A percentile compares a stretch with the other conserved stretches of the same genome.
phyloP scores from a whole-genome alignment of 2,797 vertebrate genomes.

The Lutjanus campechanus region DNA sequence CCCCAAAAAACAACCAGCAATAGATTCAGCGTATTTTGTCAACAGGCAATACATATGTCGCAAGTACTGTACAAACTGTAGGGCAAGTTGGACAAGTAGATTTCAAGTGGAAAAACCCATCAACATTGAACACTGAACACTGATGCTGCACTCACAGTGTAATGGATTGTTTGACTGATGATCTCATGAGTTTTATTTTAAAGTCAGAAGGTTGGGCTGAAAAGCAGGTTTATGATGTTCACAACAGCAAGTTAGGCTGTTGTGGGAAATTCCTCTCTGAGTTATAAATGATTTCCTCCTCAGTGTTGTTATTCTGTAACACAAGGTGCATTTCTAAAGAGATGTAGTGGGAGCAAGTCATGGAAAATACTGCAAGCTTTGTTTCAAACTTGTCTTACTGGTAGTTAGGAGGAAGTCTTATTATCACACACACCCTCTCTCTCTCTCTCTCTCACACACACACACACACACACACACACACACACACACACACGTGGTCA shows the following conservation, averaged over 20 bases:
- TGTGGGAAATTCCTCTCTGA: neutral
- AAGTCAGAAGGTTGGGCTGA: neutral
- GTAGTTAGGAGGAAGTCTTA: constrained; percentile 28
- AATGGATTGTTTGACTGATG: neutral
- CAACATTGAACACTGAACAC: no score
- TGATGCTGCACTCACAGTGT: neutral
- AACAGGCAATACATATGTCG: no score
- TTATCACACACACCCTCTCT: neutral
- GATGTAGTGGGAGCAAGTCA: neutral
- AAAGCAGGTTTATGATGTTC: neutral
- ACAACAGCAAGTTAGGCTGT: neutral
- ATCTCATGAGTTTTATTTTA: neutral
- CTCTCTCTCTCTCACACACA: neutral
- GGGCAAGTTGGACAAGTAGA: no score
- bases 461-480: constrained; percentile 17
- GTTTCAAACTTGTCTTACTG: constrained; percentile 18
- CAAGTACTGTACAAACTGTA: no score
- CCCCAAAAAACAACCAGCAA: no score
- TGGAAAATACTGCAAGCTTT: constrained; percentile 16
- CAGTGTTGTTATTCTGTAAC: neutral
- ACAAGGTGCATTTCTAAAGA: constrained; percentile 14
- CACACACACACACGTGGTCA: constrained; percentile 11
- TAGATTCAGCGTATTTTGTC: no score
- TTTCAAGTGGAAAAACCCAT: no score
- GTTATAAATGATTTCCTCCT: constrained; percentile 6